These are phyloP conservation scores for Herpetotheres cachinnans DNA, from an alignment of 2,113 vertebrate species.

Conservation along the genomic window DNA sequence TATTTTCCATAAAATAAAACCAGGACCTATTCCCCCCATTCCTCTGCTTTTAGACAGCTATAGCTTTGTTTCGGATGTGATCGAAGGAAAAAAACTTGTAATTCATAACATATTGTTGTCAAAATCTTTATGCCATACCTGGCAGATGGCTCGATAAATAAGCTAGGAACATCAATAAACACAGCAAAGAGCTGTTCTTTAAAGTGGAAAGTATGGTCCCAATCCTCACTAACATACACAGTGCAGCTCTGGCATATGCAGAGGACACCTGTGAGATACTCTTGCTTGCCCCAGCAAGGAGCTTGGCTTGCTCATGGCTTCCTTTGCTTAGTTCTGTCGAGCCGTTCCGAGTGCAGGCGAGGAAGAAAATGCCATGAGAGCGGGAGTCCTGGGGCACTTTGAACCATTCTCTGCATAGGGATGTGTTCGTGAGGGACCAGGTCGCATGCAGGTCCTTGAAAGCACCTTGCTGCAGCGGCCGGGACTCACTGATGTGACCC, in stretches of 20 bases:
- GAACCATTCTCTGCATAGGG: background rate
- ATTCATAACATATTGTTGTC: background rate
- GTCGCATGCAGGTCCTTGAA: accelerated
- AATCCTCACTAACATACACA: background rate
- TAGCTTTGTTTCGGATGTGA: background rate
- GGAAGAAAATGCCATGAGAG: background rate
- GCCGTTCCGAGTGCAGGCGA: background rate
- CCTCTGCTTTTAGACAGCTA: background rate
- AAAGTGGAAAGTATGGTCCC: background rate
- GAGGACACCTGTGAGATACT: background rate
- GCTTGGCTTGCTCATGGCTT: background rate
- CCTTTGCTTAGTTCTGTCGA: background rate
- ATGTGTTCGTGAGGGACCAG: accelerated
- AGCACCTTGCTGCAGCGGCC: background rate
- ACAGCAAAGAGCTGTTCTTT: background rate
- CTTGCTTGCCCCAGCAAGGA: background rate
- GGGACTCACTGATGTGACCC: accelerated
- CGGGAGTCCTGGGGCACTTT: accelerated
- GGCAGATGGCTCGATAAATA: background rate
- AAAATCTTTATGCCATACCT: constrained; percentile 5
- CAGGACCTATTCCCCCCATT: background rate
- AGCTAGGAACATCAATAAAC: background rate
- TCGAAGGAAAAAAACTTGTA: background rate
- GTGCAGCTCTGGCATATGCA: background rate
- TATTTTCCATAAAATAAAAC: background rate